Conservation (phyloP, 2,888 invertebrate species). For the Aspidiotus rigidus region DNA sequence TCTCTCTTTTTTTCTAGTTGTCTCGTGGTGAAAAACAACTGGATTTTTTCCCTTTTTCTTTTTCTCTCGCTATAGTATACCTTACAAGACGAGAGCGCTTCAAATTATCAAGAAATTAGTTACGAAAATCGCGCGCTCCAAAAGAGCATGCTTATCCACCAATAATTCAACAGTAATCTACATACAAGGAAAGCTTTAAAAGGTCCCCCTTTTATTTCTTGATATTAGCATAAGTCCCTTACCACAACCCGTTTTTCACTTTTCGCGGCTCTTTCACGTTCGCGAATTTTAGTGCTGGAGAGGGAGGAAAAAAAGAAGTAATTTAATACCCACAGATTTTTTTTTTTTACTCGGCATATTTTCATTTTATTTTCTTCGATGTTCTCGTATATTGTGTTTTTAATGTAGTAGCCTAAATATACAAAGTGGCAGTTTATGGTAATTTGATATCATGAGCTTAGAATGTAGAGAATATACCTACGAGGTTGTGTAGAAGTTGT, state of each 20-base stretch:
- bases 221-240: constrained; percentile 32
- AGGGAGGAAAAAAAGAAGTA: no score
- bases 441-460: no score
- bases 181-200: constrained; percentile 30
- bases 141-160: constrained; percentile 32
- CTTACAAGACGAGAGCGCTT: constrained; percentile 24
- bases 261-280: constrained; percentile 9
- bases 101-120: constrained; percentile 34
- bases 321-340: no score
- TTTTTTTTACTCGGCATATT: no score
- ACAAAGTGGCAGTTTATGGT: no score
- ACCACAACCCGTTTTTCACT: constrained; percentile 33
- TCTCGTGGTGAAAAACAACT: constrained; percentile 10
- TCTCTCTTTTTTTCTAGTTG: constrained; percentile 19
- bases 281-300: no score
- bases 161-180: constrained; percentile 33
- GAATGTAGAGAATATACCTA: no score
- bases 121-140: constrained; percentile 18
- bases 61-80: no score
- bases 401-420: no score
- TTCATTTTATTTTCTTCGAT: no score
- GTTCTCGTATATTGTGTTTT: no score
- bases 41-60: constrained; percentile 16
- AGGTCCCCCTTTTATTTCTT: constrained; percentile 33
- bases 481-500: no score